Evolutionary conservation across 2,888 invertebrate species (phyloP), one percentile per base, ranked within the genome.

Genomic region (Drosophila neonasuta): DNA sequence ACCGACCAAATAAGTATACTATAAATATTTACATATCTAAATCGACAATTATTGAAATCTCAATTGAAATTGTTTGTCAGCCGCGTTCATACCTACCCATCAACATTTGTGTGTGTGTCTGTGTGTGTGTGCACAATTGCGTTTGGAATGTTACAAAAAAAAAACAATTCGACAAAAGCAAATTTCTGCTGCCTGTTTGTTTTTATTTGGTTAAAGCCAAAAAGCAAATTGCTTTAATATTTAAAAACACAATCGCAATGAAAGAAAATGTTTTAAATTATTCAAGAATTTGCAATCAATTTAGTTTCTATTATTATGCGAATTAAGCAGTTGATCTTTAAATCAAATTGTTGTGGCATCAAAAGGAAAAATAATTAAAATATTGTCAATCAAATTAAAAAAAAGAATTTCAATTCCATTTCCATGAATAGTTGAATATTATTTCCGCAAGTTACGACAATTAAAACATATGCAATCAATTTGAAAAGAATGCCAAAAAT

Each of bases 21-120:
- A 82, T 78, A 85, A 88, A 87, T 88, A 88, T 88, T 88, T 87
- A 75, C 88, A 86, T 87, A 86, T 85, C 86, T 86, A 86, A 88
- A 80, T 87, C 85, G 83, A 87, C 88, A 88, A 88, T 88, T 87
- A 88, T 88, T 87, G 83, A 88, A 88, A 88, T 88, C 77, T 81
- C 86, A 88, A 87, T 88, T 86, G 78, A 80, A 83, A 86, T 80
- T 79, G 82, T 85, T 80, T 78, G 80, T 67, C 59, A 74, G 74
- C 51, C 70, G 57, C 55, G 62, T 29, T n/a, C 48, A 32, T 39
- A 45, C 24, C 46, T 48, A 54, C 9, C 20, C 20, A 20, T 20
- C 20, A 20, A 20, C 20, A 20, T 20, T 20, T 20, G 0, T 52
- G 42, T 39, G 56, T 24, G n/a, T 50, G 50, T 46, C 36, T 63